Evolutionary conservation across 2,888 invertebrate species (phyloP).

Genomic region (Euproctis similis): DNA sequence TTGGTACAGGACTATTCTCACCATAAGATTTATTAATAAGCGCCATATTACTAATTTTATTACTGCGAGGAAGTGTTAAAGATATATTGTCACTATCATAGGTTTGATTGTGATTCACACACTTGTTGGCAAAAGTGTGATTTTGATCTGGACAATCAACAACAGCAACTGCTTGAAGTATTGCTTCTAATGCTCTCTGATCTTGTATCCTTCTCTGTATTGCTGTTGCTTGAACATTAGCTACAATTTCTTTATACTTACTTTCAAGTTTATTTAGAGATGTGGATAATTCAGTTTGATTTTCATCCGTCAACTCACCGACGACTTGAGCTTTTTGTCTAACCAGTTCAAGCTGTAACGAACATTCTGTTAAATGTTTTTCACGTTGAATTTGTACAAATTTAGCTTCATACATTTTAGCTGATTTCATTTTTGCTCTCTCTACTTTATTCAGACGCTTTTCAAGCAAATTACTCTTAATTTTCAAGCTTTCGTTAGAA

Average conservation of each 20-base stretch:
- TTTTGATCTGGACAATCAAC: slow-evolving; percentile 28
- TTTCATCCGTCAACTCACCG: slow-evolving; percentile 47
- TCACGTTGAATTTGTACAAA: slow-evolving; percentile 49
- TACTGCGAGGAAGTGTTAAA: slow-evolving; percentile 27
- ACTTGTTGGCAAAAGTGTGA: slow-evolving; percentile 27
- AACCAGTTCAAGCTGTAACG: slow-evolving; percentile 53
- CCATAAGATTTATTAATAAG: slow-evolving; percentile 39
- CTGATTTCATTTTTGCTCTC: slow-evolving; percentile 45
- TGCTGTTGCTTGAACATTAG: slow-evolving; percentile 59
- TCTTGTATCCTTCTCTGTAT: slow-evolving; percentile 61
- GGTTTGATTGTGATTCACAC: slow-evolving; percentile 35
- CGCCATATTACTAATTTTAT: slow-evolving; percentile 36
- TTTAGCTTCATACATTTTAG: slow-evolving; percentile 47
- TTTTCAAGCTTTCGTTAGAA: slow-evolving; percentile 25
- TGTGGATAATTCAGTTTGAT: slow-evolving; percentile 43
- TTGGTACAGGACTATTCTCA: slow-evolving; percentile 37
- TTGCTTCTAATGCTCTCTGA: slow-evolving; percentile 52
- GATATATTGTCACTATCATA: slow-evolving; percentile 39
- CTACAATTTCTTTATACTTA: slow-evolving; percentile 63
- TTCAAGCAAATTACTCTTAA: slow-evolving; percentile 42
- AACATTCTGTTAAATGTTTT: slow-evolving; percentile 54
- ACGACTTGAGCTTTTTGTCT: slow-evolving; percentile 54
- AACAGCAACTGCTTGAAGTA: slow-evolving; percentile 49
- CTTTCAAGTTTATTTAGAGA: slow-evolving; percentile 54
- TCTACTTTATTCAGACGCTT: slow-evolving; percentile 52